phyloP scores from a whole-genome alignment of 2,888 invertebrate genomes.

The Lepidocyrtinus sp. region DNA sequence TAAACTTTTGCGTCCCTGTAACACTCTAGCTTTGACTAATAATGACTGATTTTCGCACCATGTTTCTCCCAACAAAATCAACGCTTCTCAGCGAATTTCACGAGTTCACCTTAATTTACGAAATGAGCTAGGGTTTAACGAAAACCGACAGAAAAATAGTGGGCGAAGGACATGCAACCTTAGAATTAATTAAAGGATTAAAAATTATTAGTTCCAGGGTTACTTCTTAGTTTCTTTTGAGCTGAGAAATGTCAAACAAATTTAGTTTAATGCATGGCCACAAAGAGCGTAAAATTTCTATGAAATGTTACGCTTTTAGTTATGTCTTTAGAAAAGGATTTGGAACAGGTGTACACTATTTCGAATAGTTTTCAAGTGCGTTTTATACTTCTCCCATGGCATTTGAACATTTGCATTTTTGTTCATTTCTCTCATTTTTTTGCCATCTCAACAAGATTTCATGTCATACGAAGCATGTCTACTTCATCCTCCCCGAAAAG shows the following conservation, averaged over 20 bases:
- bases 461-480: not conserved
- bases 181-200: too few species aligned
- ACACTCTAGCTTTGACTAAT: constrained; percentile 21
- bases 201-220: too few species aligned
- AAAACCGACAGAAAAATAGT: too few species aligned
- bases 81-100: not conserved
- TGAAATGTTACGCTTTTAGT: too few species aligned
- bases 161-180: too few species aligned
- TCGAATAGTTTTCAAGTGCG: not conserved
- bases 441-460: not conserved
- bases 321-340: not conserved
- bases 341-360: not conserved
- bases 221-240: not conserved
- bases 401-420: not conserved
- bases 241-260: not conserved
- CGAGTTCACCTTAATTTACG: not conserved
- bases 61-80: not conserved
- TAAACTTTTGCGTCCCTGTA: not conserved
- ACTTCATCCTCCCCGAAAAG: too few species aligned
- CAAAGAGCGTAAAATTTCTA: too few species aligned
- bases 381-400: too few species aligned
- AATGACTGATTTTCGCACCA: constrained; percentile 21
- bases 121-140: not conserved
- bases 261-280: too few species aligned
- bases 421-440: not conserved